Evolutionary conservation across 2,797 vertebrate genomes (phyloP).

Genomic region (Corythornis leucogaster): DNA sequence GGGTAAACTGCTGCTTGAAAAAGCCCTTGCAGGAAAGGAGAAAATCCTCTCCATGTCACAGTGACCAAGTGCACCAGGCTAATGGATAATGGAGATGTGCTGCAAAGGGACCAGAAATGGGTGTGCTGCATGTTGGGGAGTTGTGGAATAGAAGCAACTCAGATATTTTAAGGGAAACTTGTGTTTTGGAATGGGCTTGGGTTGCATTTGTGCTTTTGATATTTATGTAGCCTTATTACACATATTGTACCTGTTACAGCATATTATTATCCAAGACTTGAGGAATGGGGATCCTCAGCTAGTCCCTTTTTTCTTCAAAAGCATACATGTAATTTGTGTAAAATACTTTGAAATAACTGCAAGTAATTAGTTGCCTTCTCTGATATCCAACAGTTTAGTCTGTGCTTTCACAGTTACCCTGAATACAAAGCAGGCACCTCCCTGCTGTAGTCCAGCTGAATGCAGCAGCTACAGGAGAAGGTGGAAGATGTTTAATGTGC

Average conservation of each 20-base stretch:
- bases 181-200: not conserved
- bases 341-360: not conserved
- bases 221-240: not conserved
- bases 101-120: not conserved
- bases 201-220: not conserved
- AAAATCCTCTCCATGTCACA: not conserved
- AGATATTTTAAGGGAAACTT: not conserved
- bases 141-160: not conserved
- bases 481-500: not conserved
- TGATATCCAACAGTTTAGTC: not conserved
- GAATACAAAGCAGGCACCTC: not conserved
- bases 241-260: too few species aligned
- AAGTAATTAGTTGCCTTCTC: not conserved
- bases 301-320: not conserved
- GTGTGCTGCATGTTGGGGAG: not conserved
- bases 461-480: not conserved
- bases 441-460: not conserved
- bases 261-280: too few species aligned
- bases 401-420: not conserved
- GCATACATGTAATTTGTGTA: not conserved
- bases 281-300: not conserved
- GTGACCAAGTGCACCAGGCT: not conserved
- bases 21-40: not conserved
- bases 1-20: not conserved
- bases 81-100: not conserved